A percentile compares a stretch with the other conserved stretches of the same genome.
Evolutionary conservation across 2,797 vertebrate species (phyloP).

Genomic region (Phataginus tricuspis): DNA sequence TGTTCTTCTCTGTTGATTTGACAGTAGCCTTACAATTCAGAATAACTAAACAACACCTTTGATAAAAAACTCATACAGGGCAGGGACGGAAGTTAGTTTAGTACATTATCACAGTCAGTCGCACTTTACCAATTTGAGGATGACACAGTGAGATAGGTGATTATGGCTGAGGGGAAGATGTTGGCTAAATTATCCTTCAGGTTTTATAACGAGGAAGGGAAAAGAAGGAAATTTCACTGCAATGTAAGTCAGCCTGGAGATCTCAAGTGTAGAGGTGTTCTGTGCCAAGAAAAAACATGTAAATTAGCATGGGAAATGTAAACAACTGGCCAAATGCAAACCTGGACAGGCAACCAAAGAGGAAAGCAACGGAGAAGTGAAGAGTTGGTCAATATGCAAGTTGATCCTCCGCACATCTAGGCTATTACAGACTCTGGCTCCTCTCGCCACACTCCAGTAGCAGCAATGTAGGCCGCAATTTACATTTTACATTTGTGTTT

Average conservation of each 20-base stretch:
- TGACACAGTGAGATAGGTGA: not conserved
- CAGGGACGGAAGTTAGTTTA: not conserved
- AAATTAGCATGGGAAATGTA: constrained; percentile 27
- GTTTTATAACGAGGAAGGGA: not conserved
- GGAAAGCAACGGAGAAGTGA: not conserved
- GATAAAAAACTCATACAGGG: not conserved
- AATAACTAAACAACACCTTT: not conserved
- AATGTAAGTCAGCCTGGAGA: not conserved
- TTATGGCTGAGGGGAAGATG: not conserved
- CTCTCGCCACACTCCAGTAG: constrained; percentile 17
- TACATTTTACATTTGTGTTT: constrained; percentile 75
- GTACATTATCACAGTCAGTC: not conserved
- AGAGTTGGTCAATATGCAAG: not conserved
- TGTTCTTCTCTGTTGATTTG: not conserved
- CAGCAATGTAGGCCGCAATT: constrained; percentile 74
- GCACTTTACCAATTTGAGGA: not conserved
- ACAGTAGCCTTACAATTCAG: not conserved
- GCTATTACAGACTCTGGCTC: not conserved
- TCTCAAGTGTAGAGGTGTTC: not conserved
- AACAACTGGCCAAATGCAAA: not conserved
- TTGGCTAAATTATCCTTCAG: not conserved
- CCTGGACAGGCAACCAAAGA: not conserved
- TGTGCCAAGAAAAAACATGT: constrained; percentile 56
- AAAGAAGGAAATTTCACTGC: not conserved
- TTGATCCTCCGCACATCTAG: not conserved